Evolutionary conservation across 2,888 invertebrate genomes (phyloP).

Genomic region (Amblyteles armatorius): DNA sequence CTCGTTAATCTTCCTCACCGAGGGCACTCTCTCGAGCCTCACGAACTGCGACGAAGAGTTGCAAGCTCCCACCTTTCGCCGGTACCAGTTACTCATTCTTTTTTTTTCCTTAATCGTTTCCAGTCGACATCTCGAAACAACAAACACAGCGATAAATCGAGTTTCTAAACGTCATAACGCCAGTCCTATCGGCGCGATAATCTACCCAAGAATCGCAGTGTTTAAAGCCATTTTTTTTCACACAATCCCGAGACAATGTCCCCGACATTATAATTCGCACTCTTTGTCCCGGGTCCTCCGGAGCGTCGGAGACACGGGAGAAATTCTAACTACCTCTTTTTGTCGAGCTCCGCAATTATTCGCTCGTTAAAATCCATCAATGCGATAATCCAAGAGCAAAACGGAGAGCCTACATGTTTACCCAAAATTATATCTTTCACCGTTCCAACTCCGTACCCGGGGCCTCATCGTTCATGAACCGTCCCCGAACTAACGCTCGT

Average conservation of each 20-base stretch:
- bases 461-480: background rate
- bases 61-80: constrained; percentile 5
- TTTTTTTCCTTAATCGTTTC: background rate
- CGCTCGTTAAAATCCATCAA: constrained; percentile 32
- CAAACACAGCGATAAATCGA: constrained; percentile 47
- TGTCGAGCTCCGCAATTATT: constrained; percentile 19
- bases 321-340: constrained; percentile 10
- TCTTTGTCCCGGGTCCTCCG: background rate
- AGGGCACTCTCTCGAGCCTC: background rate
- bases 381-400: background rate
- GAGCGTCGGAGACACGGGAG: background rate
- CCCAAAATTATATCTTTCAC: background rate
- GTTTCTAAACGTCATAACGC: constrained; percentile 28
- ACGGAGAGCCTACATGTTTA: background rate
- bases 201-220: background rate
- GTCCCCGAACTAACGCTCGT: constrained; percentile 6
- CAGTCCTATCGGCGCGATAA: background rate
- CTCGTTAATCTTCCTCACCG: constrained; percentile 55
- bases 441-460: background rate
- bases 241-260: background rate
- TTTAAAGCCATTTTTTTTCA: background rate
- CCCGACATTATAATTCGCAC: background rate
- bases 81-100: background rate
- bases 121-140: constrained; percentile 28
- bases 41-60: constrained; percentile 21